phyloP scores from a whole-genome alignment of 30 jellyfish, hydroid and myxozoan species.

The Clytia hemisphaerica region DNA sequence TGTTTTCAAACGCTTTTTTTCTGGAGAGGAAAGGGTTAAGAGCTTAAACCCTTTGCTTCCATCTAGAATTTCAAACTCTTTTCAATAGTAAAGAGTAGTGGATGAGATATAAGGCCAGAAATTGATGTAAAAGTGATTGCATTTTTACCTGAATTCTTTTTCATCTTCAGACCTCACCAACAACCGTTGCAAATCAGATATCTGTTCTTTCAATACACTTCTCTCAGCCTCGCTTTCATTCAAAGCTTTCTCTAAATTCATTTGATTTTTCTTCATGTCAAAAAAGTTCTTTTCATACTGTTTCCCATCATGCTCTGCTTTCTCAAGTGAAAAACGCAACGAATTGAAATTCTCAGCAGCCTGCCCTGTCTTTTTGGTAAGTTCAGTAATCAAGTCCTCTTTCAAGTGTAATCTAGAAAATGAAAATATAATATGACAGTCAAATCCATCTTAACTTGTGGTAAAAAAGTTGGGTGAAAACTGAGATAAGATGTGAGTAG shows the following conservation, averaged over 20 bases:
- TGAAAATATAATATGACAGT: too few relatives aligned
- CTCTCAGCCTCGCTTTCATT: constrained; percentile 39
- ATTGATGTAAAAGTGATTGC: neutral
- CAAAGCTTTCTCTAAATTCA: constrained; percentile 40
- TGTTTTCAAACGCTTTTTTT: too few relatives aligned
- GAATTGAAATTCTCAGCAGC: constrained; percentile 43
- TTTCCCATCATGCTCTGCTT: constrained; percentile 40
- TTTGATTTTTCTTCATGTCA: constrained; percentile 40
- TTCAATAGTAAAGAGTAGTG: too few relatives aligned
- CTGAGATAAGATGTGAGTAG: too few relatives aligned
- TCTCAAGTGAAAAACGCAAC: constrained; percentile 39
- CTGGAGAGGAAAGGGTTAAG: too few relatives aligned
- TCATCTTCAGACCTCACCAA: constrained; percentile 37
- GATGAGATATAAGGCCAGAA: neutral
- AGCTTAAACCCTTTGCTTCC: too few relatives aligned
- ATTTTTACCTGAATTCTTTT: constrained; percentile 39
- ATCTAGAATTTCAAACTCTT: too few relatives aligned
- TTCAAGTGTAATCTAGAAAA: constrained; percentile 26
- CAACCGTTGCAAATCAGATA: constrained; percentile 25
- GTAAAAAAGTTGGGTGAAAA: too few relatives aligned
- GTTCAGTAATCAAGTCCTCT: constrained; percentile 5
- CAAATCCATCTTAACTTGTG: too few relatives aligned
- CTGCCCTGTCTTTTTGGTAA: constrained; percentile 38
- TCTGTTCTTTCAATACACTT: constrained; percentile 29
- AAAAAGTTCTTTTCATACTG: constrained; percentile 31